Evolutionary conservation across 2,113 vertebrate species (phyloP).

Genomic region (Corapipo altera): DNA sequence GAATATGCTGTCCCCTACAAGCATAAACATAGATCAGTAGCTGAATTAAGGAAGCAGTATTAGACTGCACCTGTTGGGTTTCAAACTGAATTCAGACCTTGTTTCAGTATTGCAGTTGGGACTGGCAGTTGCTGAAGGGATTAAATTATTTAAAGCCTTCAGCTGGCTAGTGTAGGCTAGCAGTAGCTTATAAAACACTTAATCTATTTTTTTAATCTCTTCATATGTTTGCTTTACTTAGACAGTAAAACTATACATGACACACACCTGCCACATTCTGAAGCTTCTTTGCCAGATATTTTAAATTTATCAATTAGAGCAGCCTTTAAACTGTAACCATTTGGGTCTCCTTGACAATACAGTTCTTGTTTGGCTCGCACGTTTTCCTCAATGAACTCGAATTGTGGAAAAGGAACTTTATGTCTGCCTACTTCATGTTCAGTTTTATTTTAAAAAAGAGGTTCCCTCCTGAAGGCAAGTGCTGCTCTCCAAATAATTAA

Average conservation of each 20-base stretch:
- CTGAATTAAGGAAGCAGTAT: constrained; percentile 61
- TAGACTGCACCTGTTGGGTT: constrained; percentile 79
- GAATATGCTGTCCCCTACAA: constrained; percentile 49
- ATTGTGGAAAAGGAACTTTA: no score
- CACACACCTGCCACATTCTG: constrained; percentile 73
- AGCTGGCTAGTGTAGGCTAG: constrained; percentile 82
- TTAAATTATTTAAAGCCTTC: constrained; percentile 87
- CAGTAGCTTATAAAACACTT: constrained; percentile 79
- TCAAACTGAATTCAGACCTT: constrained; percentile 78
- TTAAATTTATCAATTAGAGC: constrained; percentile 55
- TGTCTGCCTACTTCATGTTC: no score
- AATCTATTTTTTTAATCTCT: constrained; percentile 84
- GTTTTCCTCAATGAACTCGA: not conserved
- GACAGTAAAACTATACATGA: constrained; percentile 65
- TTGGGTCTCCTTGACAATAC: constrained; percentile 11
- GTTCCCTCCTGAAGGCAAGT: not conserved
- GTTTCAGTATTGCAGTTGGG: constrained; percentile 78
- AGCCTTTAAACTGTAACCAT: constrained; percentile 19
- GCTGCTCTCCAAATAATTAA: not conserved
- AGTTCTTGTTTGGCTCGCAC: not conserved
- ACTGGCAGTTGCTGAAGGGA: constrained; percentile 84
- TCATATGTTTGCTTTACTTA: constrained; percentile 80
- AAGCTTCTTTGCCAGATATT: constrained; percentile 57
- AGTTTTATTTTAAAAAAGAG: not conserved
- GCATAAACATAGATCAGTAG: constrained; percentile 64